phyloP scores from a whole-genome alignment of 2,797 vertebrate species.

The Pantherophis vulpinus region DNA sequence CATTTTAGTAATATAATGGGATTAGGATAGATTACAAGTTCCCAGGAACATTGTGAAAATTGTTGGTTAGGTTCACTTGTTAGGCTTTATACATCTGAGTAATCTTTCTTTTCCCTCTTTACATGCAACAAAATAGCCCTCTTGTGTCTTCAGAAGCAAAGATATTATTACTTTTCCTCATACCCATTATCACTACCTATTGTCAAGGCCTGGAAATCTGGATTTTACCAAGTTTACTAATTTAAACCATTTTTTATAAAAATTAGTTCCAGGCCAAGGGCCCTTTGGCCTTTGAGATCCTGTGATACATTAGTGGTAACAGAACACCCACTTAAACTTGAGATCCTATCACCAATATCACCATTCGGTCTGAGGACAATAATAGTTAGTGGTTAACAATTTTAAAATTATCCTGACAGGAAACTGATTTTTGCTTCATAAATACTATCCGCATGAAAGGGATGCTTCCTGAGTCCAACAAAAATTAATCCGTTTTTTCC shows the following conservation, averaged over 20 bases:
- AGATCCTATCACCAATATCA: neutral
- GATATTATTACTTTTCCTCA: neutral
- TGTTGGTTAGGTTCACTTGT: neutral
- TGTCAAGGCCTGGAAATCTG: neutral
- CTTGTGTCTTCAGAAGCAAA: neutral
- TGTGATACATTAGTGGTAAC: neutral
- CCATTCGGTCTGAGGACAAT: neutral
- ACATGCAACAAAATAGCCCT: neutral
- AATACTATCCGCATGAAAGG: neutral
- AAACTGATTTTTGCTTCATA: neutral
- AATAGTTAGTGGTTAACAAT: neutral
- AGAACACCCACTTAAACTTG: neutral
- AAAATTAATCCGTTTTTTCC: neutral
- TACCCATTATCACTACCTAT: neutral
- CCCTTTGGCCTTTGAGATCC: neutral
- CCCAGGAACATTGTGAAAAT: neutral
- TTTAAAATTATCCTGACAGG: neutral
- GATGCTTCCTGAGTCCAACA: neutral
- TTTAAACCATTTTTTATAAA: neutral
- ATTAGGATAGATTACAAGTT: neutral
- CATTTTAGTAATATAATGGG: neutral
- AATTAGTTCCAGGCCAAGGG: neutral
- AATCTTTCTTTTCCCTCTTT: neutral
- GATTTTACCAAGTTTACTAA: neutral
- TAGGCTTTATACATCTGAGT: neutral